Evolutionary conservation across 2,888 invertebrate species (phyloP), one percentile per base, ranked within the genome.

Genomic region (Caenorhabditis doughertyi): DNA sequence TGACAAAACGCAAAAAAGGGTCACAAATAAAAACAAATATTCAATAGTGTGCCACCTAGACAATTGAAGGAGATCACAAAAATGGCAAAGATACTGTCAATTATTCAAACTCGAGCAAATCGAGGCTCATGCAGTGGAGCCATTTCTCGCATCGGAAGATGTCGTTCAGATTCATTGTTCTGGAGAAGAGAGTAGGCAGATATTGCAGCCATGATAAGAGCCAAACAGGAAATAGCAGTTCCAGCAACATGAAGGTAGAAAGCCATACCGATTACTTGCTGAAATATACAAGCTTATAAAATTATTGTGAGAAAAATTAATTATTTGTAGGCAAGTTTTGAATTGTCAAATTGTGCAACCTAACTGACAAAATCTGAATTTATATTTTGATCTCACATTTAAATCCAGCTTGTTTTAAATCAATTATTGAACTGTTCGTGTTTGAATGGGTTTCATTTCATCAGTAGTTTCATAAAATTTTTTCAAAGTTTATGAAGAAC

Each of bases 211-310:
- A 90, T 82, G 55, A 91, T 89, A 49, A 90, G 88, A 23, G 90
- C 89, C 35, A 91, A 83, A 49, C 91, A 84, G 16, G 86, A 83
- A 27, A 91, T 72, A n/a, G 84, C 73, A 7, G 89, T 88, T 25
- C 90, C 90, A 9, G 86, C 68, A 11, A 86, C 71, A 79, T 91
- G 90, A 35, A 90, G 84, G 67, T 90, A 91, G 83, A 91, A 91
- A 0, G 90, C 91, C 55, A 85, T 85, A 23, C 91, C 91, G 73
- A 91, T 91, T 13, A 83, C 77, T 90, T 91, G 91, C 90, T 90
- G 82, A 44, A 90, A 86, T 8, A n/a, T n/a, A n/a, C n/a, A n/a
- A n/a, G n/a, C n/a, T n/a, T n/a, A 51, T 21, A 18, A 1, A 11
- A 21, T 35, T 35, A 9, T 27, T 51, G 4, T 21, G 5, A 21